A percentile compares a stretch with the other conserved stretches of the same genome.
Conservation (phyloP, 2,888 invertebrate genomes). For the Drosophila aldrichi region DNA sequence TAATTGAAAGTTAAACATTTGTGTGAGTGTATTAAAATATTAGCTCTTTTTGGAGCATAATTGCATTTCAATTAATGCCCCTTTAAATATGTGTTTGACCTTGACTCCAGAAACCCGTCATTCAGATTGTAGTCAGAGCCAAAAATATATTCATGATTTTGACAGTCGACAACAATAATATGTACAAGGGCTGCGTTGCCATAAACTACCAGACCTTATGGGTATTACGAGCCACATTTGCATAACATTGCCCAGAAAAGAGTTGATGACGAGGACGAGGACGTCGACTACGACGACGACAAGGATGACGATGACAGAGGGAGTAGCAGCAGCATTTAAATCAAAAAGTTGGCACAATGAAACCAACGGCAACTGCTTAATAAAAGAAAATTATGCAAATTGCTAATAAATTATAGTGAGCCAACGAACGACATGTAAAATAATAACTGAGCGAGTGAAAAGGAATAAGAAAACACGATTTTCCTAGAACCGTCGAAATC, state of each 20-base stretch:
- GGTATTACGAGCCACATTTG: constrained; percentile 62
- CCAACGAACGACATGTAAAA: constrained; percentile 79
- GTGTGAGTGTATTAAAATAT: constrained; percentile 1
- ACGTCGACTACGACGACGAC: constrained; percentile 6
- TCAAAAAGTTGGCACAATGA: constrained; percentile 62
- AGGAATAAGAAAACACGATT: constrained; percentile 11
- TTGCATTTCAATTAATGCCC: constrained; percentile 2
- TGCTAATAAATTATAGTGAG: constrained; percentile 81
- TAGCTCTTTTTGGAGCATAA: neutral
- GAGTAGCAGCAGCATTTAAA: constrained; percentile 55
- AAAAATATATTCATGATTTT: constrained; percentile 40
- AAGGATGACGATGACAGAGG: constrained; percentile 24
- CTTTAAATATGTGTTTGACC: constrained; percentile 14
- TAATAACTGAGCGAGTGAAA: constrained; percentile 63
- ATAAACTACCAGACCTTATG: constrained; percentile 63
- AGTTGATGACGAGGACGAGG: constrained; percentile 51
- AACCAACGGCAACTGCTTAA: constrained; percentile 69
- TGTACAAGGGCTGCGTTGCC: constrained; percentile 34
- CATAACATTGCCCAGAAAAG: constrained; percentile 72
- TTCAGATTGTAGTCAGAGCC: constrained; percentile 25
- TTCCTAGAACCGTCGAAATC: neutral
- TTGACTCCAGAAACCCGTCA: constrained; percentile 6
- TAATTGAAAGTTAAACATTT: constrained; percentile 61
- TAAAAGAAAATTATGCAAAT: constrained; percentile 81
- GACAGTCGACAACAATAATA: constrained; percentile 62